Conservation (phyloP, 2,888 invertebrate species). For the Cyclophora albipunctata region DNA sequence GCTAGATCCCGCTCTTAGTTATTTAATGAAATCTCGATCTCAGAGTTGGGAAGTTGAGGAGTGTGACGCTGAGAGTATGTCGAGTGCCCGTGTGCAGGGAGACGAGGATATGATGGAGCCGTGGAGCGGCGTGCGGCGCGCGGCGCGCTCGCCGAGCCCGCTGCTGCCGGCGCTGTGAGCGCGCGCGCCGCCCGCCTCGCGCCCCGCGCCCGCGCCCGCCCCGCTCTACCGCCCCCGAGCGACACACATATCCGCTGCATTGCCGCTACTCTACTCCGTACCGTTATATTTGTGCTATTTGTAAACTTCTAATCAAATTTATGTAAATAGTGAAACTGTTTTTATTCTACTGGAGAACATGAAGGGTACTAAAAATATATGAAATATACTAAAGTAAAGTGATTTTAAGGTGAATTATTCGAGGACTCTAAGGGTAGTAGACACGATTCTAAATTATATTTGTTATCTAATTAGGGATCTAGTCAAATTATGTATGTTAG, state of each 20-base stretch:
- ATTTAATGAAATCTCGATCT: slow-evolving; percentile 68
- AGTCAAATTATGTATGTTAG: too few species aligned
- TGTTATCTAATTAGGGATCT: too few species aligned
- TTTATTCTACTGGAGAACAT: slow-evolving; percentile 6
- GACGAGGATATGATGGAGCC: slow-evolving; percentile 78
- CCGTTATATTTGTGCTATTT: slow-evolving; percentile 27
- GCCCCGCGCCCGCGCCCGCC: slow-evolving; percentile 14
- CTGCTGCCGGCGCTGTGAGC: slow-evolving; percentile 62
- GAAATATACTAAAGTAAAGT: not conserved
- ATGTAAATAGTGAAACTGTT: slow-evolving; percentile 10
- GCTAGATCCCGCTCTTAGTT: slow-evolving; percentile 22
- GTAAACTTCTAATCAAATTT: slow-evolving; percentile 8
- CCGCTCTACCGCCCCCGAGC: slow-evolving; percentile 9
- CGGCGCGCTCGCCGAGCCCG: slow-evolving; percentile 62
- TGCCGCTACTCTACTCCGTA: slow-evolving; percentile 28
- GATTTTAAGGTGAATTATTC: too few species aligned
- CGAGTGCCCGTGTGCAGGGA: slow-evolving; percentile 76
- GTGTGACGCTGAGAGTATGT: slow-evolving; percentile 74
- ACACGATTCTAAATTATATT: too few species aligned
- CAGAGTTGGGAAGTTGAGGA: slow-evolving; percentile 74
- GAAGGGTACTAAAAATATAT: slow-evolving; percentile 8
- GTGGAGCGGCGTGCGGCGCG: slow-evolving; percentile 66
- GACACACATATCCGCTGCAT: slow-evolving; percentile 38
- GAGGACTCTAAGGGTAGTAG: too few species aligned
- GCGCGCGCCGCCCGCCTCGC: slow-evolving; percentile 12